phyloP scores from a whole-genome alignment of 1,140 invertebrate genomes.

The Drosophila mojavensis region DNA sequence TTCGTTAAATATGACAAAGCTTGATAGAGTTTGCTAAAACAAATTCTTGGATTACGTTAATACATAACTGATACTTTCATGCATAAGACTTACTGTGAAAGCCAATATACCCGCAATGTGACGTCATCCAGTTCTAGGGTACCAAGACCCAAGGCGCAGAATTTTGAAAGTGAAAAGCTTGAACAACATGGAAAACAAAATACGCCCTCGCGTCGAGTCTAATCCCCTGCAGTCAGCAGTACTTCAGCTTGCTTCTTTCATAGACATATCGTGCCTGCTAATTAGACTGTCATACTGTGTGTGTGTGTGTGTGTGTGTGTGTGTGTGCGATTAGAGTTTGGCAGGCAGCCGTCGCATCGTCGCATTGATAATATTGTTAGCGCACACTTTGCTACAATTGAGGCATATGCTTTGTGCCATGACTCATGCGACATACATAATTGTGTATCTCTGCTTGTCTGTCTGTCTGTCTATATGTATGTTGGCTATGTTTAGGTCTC shows the following conservation, averaged over 20 bases:
- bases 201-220: slow-evolving; percentile 16
- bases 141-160: neutral
- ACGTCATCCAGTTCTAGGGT: neutral
- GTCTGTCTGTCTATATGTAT: no score
- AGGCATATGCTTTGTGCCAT: slow-evolving; percentile 6
- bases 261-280: slow-evolving; percentile 55
- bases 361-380: slow-evolving; percentile 36
- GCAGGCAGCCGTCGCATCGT: slow-evolving; percentile 19
- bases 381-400: neutral
- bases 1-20: no score
- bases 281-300: slow-evolving; percentile 58
- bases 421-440: slow-evolving; percentile 20
- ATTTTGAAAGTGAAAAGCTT: slow-evolving; percentile 68
- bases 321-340: slow-evolving; percentile 17
- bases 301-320: neutral
- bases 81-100: neutral
- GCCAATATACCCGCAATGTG: slow-evolving; percentile 1
- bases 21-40: no score
- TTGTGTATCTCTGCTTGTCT: no score
- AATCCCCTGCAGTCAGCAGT: neutral
- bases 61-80: no score
- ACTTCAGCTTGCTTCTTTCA: slow-evolving; percentile 5
- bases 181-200: slow-evolving; percentile 29
- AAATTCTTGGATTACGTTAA: no score
- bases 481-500: neutral